Percentiles rank a stretch among this genome's conserved stretches.
Evolutionary conservation across 2,113 vertebrate genomes (phyloP).

Genomic region (Nanorana parkeri): DNA sequence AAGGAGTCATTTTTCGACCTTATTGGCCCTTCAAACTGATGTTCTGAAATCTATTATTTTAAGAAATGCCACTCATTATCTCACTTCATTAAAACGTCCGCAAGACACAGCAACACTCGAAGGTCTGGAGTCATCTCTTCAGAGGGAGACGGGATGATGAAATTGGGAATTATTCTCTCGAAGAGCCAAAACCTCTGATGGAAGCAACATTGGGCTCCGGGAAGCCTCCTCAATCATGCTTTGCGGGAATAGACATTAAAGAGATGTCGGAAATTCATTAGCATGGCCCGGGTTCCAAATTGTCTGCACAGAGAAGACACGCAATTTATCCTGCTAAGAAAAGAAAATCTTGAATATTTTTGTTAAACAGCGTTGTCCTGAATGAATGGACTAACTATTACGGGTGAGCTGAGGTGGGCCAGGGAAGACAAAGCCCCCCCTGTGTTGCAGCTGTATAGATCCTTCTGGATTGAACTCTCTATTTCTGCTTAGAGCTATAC

Average conservation of each 20-base stretch:
- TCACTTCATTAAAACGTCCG: conserved; percentile 10
- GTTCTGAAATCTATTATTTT: neutral
- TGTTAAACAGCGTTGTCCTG: too few species aligned
- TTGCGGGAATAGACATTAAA: neutral
- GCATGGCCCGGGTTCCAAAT: neutral
- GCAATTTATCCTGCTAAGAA: too few species aligned
- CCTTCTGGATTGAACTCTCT: too few species aligned
- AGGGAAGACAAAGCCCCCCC: too few species aligned
- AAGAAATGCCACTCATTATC: neutral
- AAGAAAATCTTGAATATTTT: too few species aligned
- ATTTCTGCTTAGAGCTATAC: too few species aligned
- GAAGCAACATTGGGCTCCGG: neutral
- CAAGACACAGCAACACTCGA: neutral
- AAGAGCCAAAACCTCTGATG: neutral
- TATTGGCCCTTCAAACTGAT: neutral
- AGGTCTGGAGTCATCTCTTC: neutral
- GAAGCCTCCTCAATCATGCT: too few species aligned
- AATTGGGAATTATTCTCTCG: neutral
- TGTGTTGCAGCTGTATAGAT: too few species aligned
- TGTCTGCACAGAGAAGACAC: too few species aligned
- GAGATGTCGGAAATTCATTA: neutral
- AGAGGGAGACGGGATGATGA: neutral
- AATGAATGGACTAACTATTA: too few species aligned
- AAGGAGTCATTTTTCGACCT: neutral
- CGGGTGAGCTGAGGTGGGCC: too few species aligned